Percentiles rank a stretch among this genome's conserved stretches.
Conservation (phyloP, 2,113 vertebrate genomes). For the Clarias gariepinus region DNA sequence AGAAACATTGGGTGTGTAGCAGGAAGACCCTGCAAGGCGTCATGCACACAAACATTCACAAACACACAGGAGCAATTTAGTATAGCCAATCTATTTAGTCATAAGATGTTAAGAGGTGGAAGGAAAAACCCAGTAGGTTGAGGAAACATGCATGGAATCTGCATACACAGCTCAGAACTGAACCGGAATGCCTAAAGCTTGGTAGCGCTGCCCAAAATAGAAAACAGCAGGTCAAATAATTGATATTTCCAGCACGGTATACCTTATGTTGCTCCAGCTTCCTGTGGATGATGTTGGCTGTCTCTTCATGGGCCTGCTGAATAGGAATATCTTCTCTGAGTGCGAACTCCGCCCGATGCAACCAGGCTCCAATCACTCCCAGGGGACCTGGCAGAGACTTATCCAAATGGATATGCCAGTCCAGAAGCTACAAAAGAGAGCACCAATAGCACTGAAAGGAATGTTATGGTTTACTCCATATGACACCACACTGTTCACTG, state of each 20-base stretch:
- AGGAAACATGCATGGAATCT: neutral
- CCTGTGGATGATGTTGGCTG: constrained; percentile 86
- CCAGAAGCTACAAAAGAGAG: constrained; percentile 78
- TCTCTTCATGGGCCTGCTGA: constrained; percentile 93
- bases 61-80: neutral
- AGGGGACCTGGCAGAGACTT: constrained; percentile 90
- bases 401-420: constrained; percentile 94
- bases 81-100: neutral
- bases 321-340: constrained; percentile 86
- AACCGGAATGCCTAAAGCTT: neutral
- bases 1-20: neutral
- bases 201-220: neutral
- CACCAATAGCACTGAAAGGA: constrained; percentile 41
- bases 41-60: neutral
- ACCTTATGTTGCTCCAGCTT: constrained; percentile 94
- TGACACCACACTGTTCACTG: constrained; percentile 32
- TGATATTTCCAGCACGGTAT: constrained; percentile 14
- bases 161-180: neutral
- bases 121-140: neutral
- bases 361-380: constrained; percentile 92
- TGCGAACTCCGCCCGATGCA: constrained; percentile 87
- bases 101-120: neutral
- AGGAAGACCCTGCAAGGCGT: neutral
- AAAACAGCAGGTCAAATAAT: neutral
- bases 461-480: constrained; percentile 21